Percentiles rank a stretch among this genome's conserved stretches.
Evolutionary conservation across 2,888 invertebrate species (phyloP).

Genomic region (Orthosia incerta): DNA sequence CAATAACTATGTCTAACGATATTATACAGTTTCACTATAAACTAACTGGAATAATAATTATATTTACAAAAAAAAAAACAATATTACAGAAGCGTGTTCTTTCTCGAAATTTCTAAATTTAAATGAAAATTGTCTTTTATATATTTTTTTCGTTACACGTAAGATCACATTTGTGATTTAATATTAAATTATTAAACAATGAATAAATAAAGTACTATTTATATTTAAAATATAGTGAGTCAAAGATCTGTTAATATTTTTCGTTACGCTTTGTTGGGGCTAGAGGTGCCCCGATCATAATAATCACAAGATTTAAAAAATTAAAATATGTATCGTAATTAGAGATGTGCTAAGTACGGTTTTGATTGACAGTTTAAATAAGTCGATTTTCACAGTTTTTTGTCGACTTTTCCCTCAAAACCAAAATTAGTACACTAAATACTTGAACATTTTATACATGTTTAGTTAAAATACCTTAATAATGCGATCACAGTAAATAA

Average conservation of each 20-base stretch:
- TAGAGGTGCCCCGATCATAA: constrained; percentile 15
- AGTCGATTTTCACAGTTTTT: constrained; percentile 18
- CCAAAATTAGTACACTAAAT: constrained; percentile 9
- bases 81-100: constrained; percentile 78
- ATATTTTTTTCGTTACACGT: constrained; percentile 63
- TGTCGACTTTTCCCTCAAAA: constrained; percentile 23
- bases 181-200: constrained; percentile 56
- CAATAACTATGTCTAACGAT: constrained; percentile 82
- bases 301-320: constrained; percentile 53
- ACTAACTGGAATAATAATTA: constrained; percentile 87
- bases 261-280: constrained; percentile 34
- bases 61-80: constrained; percentile 85
- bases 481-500: constrained; percentile 58
- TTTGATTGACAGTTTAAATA: constrained; percentile 12
- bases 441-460: constrained; percentile 35
- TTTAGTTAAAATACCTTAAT: constrained; percentile 41
- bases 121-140: constrained; percentile 66
- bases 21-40: constrained; percentile 87
- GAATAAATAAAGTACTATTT: constrained; percentile 67
- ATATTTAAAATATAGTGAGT: constrained; percentile 65
- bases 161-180: constrained; percentile 63
- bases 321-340: constrained; percentile 36
- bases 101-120: constrained; percentile 61
- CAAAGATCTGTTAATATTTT: constrained; percentile 61
- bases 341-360: constrained; percentile 22